Base-by-base conservation (phyloP, 2,113 vertebrate genomes). In the Cyrtonyx montezumae region DNA sequence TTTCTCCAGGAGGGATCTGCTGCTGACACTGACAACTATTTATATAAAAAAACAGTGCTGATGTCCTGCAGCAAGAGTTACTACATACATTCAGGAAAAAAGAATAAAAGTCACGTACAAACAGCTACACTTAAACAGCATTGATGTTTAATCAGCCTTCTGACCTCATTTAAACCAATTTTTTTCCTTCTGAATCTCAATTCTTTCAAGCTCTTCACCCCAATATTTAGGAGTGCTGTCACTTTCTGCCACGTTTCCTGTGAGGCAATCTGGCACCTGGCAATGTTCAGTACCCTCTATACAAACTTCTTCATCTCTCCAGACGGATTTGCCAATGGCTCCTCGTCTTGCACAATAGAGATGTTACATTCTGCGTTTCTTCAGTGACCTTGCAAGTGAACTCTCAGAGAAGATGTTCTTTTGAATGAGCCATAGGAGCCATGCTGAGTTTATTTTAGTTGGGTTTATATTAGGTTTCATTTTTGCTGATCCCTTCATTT, bases 401-500 rank as follows among this genome's bases (percentile, higher is more conserved):
- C 36, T 75, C 58, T 36, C 28, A 14, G 18, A 63, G 85, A 69
- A 62, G 78, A 91, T 37, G 22, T 70, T 45, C 79, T 59, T 74
- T 91, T 91, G 88, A 93, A 78, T 53, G 77, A 91, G 87, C 92
- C 55, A 67, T 48, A 40, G 79, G 76, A 93, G 59, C 78, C 92
- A 17, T n/a, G 91, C 87, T 89, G 96, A 89, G 93, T 92, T 96
- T 93, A 82, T 92, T 94, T 94, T 43, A 61, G 67, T 37, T 94
- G 51, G 48, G 88, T 88, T 95, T 80, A 67, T 78, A 91, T 90
- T 94, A 79, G 80, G 70, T 63, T 80, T 78, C 65, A 56, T 93
- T 96, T 94, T 90, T 92, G 93, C 94, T 85, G 89, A 88, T 91
- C 76, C 46, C 56, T 91, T 95, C 61, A 78, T 94, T 96, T 95